A percentile compares a stretch with the other conserved stretches of the same genome.
Conservation (phyloP, 1,140 invertebrate genomes). For the Melanaphis sacchari region DNA sequence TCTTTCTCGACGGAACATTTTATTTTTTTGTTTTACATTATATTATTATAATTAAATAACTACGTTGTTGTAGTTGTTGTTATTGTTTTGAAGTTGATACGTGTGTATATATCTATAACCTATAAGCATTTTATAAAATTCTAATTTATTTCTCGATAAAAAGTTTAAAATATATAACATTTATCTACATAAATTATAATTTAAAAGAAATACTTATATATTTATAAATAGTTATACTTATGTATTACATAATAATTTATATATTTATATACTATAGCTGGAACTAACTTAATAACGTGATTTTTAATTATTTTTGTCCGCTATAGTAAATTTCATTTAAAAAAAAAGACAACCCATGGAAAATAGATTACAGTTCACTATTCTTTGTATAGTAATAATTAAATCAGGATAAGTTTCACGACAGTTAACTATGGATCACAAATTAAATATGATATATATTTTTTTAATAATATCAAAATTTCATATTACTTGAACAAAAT, state of each 20-base stretch:
- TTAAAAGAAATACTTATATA: neutral
- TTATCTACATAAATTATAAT: constrained; percentile 1
- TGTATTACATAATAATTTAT: neutral
- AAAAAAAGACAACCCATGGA: neutral
- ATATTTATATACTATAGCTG: neutral
- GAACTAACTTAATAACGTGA: neutral
- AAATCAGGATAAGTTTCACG: neutral
- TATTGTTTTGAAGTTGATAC: neutral
- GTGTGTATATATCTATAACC: neutral
- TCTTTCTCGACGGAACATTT: neutral
- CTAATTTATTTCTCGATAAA: neutral
- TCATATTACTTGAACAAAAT: neutral
- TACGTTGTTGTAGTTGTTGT: neutral
- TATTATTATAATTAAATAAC: constrained; percentile 22
- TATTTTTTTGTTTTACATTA: neutral
- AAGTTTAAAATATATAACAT: neutral
- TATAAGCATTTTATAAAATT: neutral
- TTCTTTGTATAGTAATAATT: neutral
- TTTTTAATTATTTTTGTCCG: neutral
- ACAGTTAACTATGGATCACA: neutral
- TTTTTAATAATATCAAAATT: neutral
- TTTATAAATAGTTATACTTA: too few relatives aligned
- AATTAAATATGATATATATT: neutral
- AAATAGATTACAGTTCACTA: neutral
- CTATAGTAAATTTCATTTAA: neutral